phyloP scores from a whole-genome alignment of 2,797 vertebrate species.

The Cebuella pygmaea region DNA sequence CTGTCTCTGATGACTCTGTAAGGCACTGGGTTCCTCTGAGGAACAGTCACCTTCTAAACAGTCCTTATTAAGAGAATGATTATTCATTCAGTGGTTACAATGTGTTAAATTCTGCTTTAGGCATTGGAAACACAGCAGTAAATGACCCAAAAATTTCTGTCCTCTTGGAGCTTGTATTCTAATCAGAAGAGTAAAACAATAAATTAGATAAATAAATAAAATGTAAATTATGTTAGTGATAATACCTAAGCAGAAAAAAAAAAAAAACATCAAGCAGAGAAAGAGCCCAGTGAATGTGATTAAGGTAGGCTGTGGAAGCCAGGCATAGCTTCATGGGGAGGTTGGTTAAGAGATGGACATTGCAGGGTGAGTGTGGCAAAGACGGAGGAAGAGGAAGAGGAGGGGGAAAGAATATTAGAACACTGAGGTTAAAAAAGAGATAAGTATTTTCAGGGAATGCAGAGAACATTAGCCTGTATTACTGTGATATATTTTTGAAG shows the following conservation, averaged over 20 bases:
- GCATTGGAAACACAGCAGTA: not conserved
- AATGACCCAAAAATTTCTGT: not conserved
- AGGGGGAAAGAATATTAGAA: not conserved
- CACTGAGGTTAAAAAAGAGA: not conserved
- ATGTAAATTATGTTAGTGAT: not conserved
- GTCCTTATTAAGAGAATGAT: not conserved
- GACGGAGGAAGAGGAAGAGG: not conserved
- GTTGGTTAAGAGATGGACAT: not conserved
- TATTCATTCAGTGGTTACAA: not conserved
- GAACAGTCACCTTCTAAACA: not conserved
- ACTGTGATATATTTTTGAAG: not conserved
- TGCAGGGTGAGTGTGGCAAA: not conserved
- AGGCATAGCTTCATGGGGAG: not conserved
- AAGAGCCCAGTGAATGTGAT: not conserved
- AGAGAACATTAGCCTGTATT: not conserved
- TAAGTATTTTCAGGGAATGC: not conserved
- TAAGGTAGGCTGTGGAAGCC: not conserved
- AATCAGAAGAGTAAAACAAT: conserved; percentile 21
- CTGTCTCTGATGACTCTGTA: not conserved
- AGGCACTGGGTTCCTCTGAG: not conserved
- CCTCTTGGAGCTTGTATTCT: not conserved
- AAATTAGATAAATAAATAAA: conserved; percentile 26
- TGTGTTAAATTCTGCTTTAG: not conserved
- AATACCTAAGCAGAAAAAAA: conserved; percentile 8
- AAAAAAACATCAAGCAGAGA: not conserved